A percentile compares a stretch with the other conserved stretches of the same genome.
Evolutionary conservation across 2,113 vertebrate species (phyloP).

Genomic region (Lathamus discolor): DNA sequence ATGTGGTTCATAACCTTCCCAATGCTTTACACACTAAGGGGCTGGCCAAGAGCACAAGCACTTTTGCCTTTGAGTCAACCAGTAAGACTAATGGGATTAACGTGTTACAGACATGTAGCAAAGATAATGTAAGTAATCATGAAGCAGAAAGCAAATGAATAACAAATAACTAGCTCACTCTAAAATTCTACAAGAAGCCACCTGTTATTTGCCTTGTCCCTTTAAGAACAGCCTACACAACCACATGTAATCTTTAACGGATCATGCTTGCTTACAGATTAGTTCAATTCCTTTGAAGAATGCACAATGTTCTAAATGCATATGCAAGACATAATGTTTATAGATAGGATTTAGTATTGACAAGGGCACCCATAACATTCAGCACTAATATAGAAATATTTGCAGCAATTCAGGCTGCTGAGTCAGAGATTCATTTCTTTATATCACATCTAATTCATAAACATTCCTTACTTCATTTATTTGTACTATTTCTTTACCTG

Average conservation of each 20-base stretch:
- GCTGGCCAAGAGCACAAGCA: neutral
- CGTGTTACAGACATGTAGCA: neutral
- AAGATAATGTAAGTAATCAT: neutral
- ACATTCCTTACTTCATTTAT: constrained; percentile 37
- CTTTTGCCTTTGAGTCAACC: neutral
- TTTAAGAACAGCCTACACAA: neutral
- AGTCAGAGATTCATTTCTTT: constrained; percentile 39
- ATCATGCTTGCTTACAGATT: neutral
- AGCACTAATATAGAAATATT: neutral
- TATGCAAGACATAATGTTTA: neutral
- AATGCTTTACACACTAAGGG: neutral
- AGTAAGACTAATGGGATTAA: neutral
- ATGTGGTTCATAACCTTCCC: neutral
- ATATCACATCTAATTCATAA: constrained; percentile 31
- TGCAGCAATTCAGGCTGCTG: constrained; percentile 10
- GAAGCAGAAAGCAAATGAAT: neutral
- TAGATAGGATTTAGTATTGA: neutral
- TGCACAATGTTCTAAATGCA: neutral
- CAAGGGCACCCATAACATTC: neutral
- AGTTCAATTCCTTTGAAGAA: neutral
- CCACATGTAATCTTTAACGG: neutral
- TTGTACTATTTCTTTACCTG: constrained; percentile 35
- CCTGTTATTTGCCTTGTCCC: neutral
- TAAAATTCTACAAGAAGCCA: neutral
- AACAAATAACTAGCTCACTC: neutral